These are phyloP conservation scores for Tetanocera ferruginea DNA, from an alignment of 2,888 invertebrate genomes.

Conservation along the genomic window DNA sequence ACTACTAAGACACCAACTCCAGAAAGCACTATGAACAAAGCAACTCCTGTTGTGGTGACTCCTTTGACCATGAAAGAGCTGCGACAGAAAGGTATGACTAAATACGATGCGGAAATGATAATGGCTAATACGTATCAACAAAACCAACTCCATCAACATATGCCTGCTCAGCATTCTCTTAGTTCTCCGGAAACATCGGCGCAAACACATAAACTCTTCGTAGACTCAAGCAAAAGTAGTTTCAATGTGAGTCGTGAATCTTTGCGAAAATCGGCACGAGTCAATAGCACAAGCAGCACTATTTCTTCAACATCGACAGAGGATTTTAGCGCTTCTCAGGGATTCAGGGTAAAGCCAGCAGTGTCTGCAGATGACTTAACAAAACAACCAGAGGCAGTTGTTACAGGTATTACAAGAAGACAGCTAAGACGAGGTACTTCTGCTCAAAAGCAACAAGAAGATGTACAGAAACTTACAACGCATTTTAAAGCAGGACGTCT, in stretches of 20 bases:
- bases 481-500: conserved; percentile 31
- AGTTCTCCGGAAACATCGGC: conserved; percentile 38
- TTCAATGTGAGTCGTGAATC: conserved; percentile 54
- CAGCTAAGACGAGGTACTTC: conserved; percentile 40
- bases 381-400: conserved; percentile 53
- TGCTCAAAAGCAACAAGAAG: neutral
- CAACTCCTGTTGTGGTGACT: conserved; percentile 60
- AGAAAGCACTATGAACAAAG: conserved; percentile 50
- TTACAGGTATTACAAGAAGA: conserved; percentile 57
- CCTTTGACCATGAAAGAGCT: conserved; percentile 84
- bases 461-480: conserved; percentile 1
- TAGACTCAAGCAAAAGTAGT: conserved; percentile 42
- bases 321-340: conserved; percentile 46
- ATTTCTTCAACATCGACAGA: conserved; percentile 67
- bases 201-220: conserved; percentile 47
- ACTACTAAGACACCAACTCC: neutral
- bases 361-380: conserved; percentile 43
- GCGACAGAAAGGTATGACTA: conserved; percentile 87
- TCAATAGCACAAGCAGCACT: conserved; percentile 69
- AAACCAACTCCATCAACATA: conserved; percentile 54
- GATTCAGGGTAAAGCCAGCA: neutral
- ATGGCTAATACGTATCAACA: conserved; percentile 74
- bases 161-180: conserved; percentile 45
- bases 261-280: conserved; percentile 66
- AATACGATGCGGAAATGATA: conserved; percentile 88